Percentiles rank a stretch among this genome's conserved stretches.
Conservation (phyloP, 2,797 vertebrate genomes). For the Acropternis orthonyx region DNA sequence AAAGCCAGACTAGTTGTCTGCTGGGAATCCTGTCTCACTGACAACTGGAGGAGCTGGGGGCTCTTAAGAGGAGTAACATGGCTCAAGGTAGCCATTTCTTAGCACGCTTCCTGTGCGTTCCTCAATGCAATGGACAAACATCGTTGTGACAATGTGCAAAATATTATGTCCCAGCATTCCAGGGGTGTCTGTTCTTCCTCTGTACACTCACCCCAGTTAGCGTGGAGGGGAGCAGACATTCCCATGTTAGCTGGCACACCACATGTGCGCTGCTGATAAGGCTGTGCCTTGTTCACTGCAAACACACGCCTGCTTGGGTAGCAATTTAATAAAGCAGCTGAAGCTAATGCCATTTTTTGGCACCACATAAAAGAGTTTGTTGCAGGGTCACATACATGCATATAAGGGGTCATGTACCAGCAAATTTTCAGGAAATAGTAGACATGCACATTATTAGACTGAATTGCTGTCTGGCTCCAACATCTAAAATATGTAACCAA, state of each 20-base stretch:
- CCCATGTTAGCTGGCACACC: neutral
- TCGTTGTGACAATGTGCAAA: neutral
- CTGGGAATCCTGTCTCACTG: neutral
- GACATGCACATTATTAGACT: constrained; percentile 27
- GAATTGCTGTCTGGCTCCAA: constrained; percentile 54
- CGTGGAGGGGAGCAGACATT: neutral
- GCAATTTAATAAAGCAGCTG: constrained; percentile 34
- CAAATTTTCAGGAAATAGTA: constrained; percentile 66
- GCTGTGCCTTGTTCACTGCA: neutral
- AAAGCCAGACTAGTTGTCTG: neutral
- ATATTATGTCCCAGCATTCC: neutral
- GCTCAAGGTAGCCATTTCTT: neutral
- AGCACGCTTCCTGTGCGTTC: neutral
- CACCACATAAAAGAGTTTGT: constrained; percentile 23
- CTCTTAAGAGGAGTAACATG: neutral
- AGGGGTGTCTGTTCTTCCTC: neutral
- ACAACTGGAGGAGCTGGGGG: neutral
- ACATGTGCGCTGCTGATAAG: accelerated
- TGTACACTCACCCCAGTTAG: neutral
- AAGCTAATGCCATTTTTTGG: constrained; percentile 45
- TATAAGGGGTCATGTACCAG: constrained; percentile 47
- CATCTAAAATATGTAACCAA: constrained; percentile 37
- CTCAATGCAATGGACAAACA: neutral
- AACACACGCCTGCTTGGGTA: neutral
- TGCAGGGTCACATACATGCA: constrained; percentile 44